Base-by-base conservation (phyloP, 37 sponge, comb jelly and placozoan species). In the Eunapius fragilis region DNA sequence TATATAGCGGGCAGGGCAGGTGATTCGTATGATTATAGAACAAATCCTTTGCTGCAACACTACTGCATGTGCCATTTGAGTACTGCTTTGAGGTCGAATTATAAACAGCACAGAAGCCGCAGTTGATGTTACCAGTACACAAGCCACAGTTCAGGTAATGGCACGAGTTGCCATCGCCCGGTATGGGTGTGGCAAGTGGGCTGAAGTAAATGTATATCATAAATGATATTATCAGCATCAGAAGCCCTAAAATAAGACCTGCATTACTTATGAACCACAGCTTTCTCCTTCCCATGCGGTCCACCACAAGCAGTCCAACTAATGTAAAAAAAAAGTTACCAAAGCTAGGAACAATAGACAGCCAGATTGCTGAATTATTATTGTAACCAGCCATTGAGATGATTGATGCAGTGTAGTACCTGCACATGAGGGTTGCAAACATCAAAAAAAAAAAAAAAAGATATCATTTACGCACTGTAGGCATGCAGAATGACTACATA, bases 101-200 rank as follows among this genome's bases (percentile, higher is more conserved):
- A 26, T 68, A 25, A 26, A 50, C 78, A 1, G 70, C 91, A 87
- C 98, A 97, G 77, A 93, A 97, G 0, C 94, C 96, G 85, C 98
- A 97, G 24, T 85, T 70, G 0, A 85, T 71, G 68, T 91, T 77
- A 5, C 81, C 86, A 5, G 93, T 93, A 91, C 98, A 97, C 0
- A 71, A 49, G 12, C 85, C 84, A 74, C 97, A 96, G 30, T 31
- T 74, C 37, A 70, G 22, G 70, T 80, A 88, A 37, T 50, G 41
- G 71, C 95, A 92, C 0, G 80, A 26, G 72, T 5, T 67, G 23
- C 74, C 58, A 23, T 72, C 31, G 2, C 24, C 17, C 6, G 74
- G 14, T 17, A 33, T 9, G 17, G 74, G 32, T 24, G 32, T 11
- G 32, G 32, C 31, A 24, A 17, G 0, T 27, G 23, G 6, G 32